Base-by-base conservation (phyloP, 2,797 vertebrate genomes). In the Bradypodion pumilum region DNA sequence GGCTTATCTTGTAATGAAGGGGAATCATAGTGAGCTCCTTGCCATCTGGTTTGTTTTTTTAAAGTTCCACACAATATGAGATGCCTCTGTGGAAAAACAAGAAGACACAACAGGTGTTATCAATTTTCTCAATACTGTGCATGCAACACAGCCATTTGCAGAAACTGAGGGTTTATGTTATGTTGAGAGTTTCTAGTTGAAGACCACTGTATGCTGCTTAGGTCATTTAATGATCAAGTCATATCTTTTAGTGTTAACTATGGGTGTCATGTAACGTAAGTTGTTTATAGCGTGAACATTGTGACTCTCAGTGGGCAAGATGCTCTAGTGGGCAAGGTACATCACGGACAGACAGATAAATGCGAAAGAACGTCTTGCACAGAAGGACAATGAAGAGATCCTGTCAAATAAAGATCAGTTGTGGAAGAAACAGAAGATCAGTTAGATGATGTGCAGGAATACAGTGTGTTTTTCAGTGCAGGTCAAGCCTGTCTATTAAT, bases 1-100 rank as follows among this genome's bases (percentile, higher is more conserved):
- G 10, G 32, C 56, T 42, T 73, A 29, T 16, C 49, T 62, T 82
- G 7, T 52, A 35, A 65, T 74, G 60, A 37, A 65, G 7, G 3
- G 40, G 42, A 60, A 40, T 75, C 29, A 29, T 52, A 25, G 32
- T 60, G 73, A 66, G 62, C 25, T 75, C 46, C n/a, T 40, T 75
- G 44, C 60, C 81, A 66, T n/a, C 32, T 83, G 49, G 83, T n/a
- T n/a, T 77, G 49, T 63, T 83, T 77, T 49, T 63, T 68, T 66
- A 32, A 44, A 35, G 49, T 83, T 60, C 49, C 49, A 69, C 52
- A 16, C 74, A 77, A 77, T 32, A 70, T 83, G 37, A 27, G 63
- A 68, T 19, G 27, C 27, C 25, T 65, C 32, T 25, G 1, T 42
- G 65, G 49, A 76, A 77, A 83, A 75, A 37, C 63, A 32, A 42